Percentiles rank a stretch among this genome's conserved stretches.
Conservation (phyloP, 2,797 vertebrate genomes). For the Orestias chungarensis region DNA sequence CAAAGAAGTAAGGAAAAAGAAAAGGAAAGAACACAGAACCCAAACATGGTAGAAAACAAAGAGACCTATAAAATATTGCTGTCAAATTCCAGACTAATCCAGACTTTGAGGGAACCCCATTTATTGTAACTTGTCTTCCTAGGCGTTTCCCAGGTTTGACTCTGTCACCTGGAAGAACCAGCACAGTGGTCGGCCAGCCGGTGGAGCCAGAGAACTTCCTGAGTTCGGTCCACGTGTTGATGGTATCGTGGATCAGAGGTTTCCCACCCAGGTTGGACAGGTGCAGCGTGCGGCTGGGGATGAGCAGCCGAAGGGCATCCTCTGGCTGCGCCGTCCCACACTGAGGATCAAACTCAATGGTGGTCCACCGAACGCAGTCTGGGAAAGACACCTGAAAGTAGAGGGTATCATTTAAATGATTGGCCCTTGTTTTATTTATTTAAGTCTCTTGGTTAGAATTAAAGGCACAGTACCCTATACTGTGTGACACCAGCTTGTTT, state of each 20-base stretch:
- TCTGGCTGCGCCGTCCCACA: conserved; percentile 98
- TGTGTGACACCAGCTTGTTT: conserved; percentile 95
- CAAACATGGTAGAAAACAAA: not conserved
- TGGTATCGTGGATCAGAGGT: conserved; percentile 89
- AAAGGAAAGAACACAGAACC: no score
- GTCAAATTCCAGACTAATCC: not conserved
- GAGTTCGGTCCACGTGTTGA: conserved; percentile 98
- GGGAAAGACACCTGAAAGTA: conserved; percentile 91
- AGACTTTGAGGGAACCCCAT: not conserved
- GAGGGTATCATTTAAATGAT: not conserved
- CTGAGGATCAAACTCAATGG: conserved; percentile 94
- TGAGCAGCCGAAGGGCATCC: conserved; percentile 93
- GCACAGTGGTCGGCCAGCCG: conserved; percentile 94
- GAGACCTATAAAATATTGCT: not conserved
- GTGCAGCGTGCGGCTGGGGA: conserved; percentile 89
- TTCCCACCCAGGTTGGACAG: conserved; percentile 89
- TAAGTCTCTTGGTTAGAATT: not conserved
- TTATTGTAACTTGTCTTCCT: not conserved
- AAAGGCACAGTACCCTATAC: conserved; percentile 85
- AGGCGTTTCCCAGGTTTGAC: not conserved
- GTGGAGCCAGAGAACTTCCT: conserved; percentile 94
- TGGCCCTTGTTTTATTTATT: not conserved
- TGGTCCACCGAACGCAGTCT: conserved; percentile 97
- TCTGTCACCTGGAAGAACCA: conserved; percentile 91
- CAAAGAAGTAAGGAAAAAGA: no score